Evolutionary conservation across 2,113 vertebrate species (phyloP), one percentile per base, ranked within the genome.

Genomic region (Zosterops borbonicus): DNA sequence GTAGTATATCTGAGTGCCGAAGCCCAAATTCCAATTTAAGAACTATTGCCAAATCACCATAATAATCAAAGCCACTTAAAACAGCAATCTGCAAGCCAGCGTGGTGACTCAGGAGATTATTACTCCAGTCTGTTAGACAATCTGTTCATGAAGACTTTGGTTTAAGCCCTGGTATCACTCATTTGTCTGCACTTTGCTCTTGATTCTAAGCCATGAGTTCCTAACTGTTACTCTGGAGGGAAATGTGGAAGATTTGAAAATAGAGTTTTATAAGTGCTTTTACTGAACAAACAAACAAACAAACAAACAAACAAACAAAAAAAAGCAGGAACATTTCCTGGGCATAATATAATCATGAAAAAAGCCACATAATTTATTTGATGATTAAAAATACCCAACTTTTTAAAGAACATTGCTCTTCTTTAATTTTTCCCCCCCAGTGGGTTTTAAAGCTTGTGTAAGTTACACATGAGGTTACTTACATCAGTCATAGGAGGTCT

Each of bases 61-160:
- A 95, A 96, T 95, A 97, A 97, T 94, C 91, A 96, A 97, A 96
- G 80, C 50, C 67, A 89, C 93, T 95, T 94, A 95, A 95, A 97
- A 95, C 42, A 93, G 80, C 91, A 97, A 95, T 96, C 92, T 97
- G 92, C 58, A 95, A 97, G 74, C 75, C 96, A 97, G 95, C 94
- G 64, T 96, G 91, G 88, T 95, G 91, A 87, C 92, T 95, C 68
- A 80, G 83, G 97, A 97, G 94, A 97, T 96, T 97, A 97, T 96
- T 96, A 93, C 81, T 94, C 67, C 94, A 97, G 91, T 92, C 92
- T 97, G 96, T 95, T 94, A 90, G 47, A 87, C 95, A 98, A 97
- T 97, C 96, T 97, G 94, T 92, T 93, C 87, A 76, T 53, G 77
- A 96, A 89, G 79, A 93, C 83, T 83, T 95, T 94, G 78, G 71